Conservation (phyloP, 2,113 vertebrate species). For the Corythornis cristatus region DNA sequence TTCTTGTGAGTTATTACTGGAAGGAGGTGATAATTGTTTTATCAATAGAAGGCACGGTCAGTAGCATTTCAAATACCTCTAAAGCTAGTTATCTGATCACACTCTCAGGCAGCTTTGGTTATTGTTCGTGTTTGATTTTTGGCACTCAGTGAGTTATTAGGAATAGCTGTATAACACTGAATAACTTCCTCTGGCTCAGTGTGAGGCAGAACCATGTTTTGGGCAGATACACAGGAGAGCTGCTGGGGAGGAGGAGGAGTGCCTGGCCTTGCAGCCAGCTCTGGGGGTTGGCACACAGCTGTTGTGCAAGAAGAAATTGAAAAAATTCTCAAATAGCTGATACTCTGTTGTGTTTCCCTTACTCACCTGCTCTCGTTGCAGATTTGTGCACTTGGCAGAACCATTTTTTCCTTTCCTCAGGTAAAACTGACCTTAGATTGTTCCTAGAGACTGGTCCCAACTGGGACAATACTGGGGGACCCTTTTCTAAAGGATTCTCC, state of each 20-base stretch:
- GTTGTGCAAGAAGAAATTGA: not conserved
- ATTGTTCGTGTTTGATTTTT: not conserved
- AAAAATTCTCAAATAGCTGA: not conserved
- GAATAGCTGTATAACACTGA: not conserved
- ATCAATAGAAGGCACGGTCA: slow-evolving; percentile 24
- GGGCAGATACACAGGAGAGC: not conserved
- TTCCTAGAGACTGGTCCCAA: not conserved
- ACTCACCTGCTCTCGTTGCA: rapidly evolving
- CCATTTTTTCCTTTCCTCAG: not conserved
- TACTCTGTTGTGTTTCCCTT: rapidly evolving
- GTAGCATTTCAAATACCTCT: slow-evolving; percentile 27
- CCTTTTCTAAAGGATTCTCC: not conserved
- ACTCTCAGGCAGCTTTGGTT: not conserved
- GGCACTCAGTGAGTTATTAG: not conserved
- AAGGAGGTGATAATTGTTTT: slow-evolving; percentile 54
- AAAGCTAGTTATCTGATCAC: not conserved
- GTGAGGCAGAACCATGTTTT: not conserved
- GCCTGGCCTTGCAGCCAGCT: not conserved
- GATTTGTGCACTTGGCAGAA: not conserved
- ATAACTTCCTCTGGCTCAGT: not conserved
- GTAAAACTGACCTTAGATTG: not conserved
- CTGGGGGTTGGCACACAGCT: not conserved
- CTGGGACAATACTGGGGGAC: too few relatives aligned
- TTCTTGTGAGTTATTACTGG: slow-evolving; percentile 36
- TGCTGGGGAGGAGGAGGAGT: not conserved